Evolutionary conservation across 2,888 invertebrate genomes (phyloP).

Genomic region (Baccha elongata): DNA sequence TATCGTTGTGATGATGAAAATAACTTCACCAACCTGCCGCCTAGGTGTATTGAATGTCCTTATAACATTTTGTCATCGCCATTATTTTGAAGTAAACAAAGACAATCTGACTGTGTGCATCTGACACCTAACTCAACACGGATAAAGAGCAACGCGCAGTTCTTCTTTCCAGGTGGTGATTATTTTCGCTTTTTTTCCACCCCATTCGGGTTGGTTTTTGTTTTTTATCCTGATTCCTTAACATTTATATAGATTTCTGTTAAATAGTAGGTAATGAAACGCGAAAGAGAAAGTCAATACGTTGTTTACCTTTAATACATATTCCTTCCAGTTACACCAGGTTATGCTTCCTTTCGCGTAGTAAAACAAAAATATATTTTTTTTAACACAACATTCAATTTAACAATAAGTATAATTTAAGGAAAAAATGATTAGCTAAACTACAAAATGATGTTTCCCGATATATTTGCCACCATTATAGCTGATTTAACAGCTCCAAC

Average conservation of each 20-base stretch:
- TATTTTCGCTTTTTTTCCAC: constrained; percentile 20
- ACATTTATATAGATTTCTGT: neutral
- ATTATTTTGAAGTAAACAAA: constrained; percentile 28
- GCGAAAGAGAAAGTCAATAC: constrained; percentile 63
- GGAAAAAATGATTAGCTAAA: no score
- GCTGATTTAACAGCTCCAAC: no score
- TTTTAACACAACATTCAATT: no score
- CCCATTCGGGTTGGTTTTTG: constrained; percentile 12
- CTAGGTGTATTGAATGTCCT: constrained; percentile 42
- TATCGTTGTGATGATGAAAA: neutral
- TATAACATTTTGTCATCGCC: constrained; percentile 8
- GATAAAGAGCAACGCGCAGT: constrained; percentile 3
- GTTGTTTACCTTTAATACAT: constrained; percentile 57
- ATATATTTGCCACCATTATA: neutral
- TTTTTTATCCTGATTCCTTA: constrained; percentile 8
- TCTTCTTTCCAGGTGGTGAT: constrained; percentile 44
- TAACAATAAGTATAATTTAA: no score
- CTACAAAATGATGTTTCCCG: no score
- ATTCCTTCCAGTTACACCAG: no score
- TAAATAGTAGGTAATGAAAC: constrained; percentile 38
- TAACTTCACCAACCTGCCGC: constrained; percentile 18
- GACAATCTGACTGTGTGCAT: constrained; percentile 39
- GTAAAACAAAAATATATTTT: no score
- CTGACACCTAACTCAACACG: constrained; percentile 51
- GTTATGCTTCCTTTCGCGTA: no score